These are phyloP conservation scores for Tetraodon nigroviridis DNA, from an alignment of 2,113 vertebrate genomes.

Conservation along the genomic window DNA sequence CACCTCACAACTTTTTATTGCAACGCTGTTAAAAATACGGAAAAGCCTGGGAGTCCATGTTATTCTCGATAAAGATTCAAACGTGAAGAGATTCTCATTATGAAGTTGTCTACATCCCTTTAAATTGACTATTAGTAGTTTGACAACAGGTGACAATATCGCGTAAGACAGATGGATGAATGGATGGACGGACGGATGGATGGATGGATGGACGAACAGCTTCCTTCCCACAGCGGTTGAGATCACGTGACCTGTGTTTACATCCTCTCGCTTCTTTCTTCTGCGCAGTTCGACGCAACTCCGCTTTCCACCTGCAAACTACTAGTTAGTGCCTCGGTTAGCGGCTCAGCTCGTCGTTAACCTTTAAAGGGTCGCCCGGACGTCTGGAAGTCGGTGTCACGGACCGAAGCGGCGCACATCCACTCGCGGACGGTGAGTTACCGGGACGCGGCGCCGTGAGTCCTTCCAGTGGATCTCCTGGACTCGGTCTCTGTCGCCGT, in stretches of 20 bases:
- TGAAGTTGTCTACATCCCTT: too few relatives aligned
- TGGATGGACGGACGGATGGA: conserved; percentile 32
- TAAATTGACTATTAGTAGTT: neutral
- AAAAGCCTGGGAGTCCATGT: too few relatives aligned
- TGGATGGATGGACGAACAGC: neutral
- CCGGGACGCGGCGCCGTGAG: conserved; percentile 61
- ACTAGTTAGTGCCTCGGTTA: neutral
- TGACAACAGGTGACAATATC: too few relatives aligned
- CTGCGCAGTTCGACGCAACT: conserved; percentile 38
- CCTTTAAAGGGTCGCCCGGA: neutral
- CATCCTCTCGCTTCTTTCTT: conserved; percentile 66
- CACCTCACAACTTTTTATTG: neutral
- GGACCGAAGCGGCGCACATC: conserved; percentile 35
- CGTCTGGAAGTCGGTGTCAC: conserved; percentile 11
- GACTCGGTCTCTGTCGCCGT: neutral
- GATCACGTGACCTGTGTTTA: conserved; percentile 73
- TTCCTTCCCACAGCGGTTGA: conserved; percentile 21
- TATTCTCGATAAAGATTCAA: too few relatives aligned
- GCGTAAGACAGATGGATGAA: conserved; percentile 26
- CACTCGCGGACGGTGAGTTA: conserved; percentile 30
- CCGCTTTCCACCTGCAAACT: conserved; percentile 2
- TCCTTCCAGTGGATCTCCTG: conserved; percentile 7
- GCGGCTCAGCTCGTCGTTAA: neutral
- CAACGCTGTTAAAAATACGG: neutral
- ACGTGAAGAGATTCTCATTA: too few relatives aligned